phyloP scores from a whole-genome alignment of 2,888 invertebrate species.

The Eristalinus aeneus region DNA sequence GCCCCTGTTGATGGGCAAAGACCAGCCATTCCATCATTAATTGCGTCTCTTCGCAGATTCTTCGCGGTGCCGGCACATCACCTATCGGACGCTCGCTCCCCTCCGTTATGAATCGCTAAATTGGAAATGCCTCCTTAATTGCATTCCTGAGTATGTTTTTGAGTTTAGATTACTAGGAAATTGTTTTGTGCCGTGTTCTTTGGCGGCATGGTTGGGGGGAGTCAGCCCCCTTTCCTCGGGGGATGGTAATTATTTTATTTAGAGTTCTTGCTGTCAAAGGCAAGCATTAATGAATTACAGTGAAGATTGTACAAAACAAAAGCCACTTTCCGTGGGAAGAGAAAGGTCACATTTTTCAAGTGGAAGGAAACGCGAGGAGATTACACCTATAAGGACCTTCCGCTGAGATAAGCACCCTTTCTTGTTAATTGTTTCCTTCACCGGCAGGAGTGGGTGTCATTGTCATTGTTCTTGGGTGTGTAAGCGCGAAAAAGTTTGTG shows the following conservation, averaged over 20 bases:
- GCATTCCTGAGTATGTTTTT: slow-evolving; percentile 33
- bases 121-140: slow-evolving; percentile 38
- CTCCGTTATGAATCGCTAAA: slow-evolving; percentile 19
- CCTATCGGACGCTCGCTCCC: neutral
- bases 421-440: slow-evolving; percentile 38
- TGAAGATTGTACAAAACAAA: neutral
- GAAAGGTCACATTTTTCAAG: slow-evolving; percentile 31
- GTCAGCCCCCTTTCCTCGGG: neutral
- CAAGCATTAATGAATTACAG: slow-evolving; percentile 11
- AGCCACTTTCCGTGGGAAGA: neutral
- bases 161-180: slow-evolving; percentile 3
- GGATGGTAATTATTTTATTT: slow-evolving; percentile 20
- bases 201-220: neutral
- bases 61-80: neutral
- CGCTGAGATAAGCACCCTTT: slow-evolving; percentile 11
- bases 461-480: neutral
- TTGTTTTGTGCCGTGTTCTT: neutral
- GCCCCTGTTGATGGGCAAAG: neutral
- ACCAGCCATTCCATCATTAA: neutral
- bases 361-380: neutral
- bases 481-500: slow-evolving; percentile 11
- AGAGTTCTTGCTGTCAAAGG: neutral
- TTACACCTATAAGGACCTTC: neutral
- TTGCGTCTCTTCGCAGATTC: neutral
- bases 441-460: neutral